Conservation (phyloP, 1,140 invertebrate species). For the Drosophila arawakana region DNA sequence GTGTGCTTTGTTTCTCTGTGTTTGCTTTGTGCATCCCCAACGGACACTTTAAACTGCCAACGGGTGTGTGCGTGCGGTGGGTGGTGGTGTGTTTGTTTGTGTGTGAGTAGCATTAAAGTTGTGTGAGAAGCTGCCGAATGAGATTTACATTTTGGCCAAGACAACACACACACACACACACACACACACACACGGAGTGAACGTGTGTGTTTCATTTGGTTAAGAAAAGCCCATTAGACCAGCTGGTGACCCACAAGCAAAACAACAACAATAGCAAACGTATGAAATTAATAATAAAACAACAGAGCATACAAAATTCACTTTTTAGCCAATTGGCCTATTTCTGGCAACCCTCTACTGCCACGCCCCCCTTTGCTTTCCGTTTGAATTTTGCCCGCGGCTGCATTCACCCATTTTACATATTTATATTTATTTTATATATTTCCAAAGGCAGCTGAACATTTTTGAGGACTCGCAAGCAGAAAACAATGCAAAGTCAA, state of each 20-base stretch:
- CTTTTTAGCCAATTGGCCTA: conserved; percentile 64
- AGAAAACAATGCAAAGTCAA: not conserved
- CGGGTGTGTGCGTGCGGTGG: conserved; percentile 38
- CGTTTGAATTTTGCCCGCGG: conserved; percentile 7
- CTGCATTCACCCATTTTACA: conserved; percentile 57
- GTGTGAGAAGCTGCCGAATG: conserved; percentile 22
- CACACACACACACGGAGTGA: not conserved
- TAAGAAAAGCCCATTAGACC: conserved; percentile 65
- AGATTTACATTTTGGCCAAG: conserved; percentile 70
- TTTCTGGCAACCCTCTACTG: not conserved
- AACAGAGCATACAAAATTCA: conserved; percentile 70
- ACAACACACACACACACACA: not conserved
- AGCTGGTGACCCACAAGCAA: conserved; percentile 44
- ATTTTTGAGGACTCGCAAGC: conserved; percentile 14
- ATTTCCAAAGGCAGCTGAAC: not conserved
- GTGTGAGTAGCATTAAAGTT: conserved; percentile 62
- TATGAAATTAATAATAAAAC: conserved; percentile 80
- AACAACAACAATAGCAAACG: conserved; percentile 33
- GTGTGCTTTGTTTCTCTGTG: conserved; percentile 62
- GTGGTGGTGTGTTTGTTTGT: no score
- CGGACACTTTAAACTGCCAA: conserved; percentile 77
- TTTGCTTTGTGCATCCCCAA: conserved; percentile 56
- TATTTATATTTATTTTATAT: conserved; percentile 58
- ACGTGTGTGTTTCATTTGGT: conserved; percentile 32
- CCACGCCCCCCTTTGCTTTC: not conserved